phyloP scores from a whole-genome alignment of 2,113 vertebrate genomes.

The Paratilapia polleni region DNA sequence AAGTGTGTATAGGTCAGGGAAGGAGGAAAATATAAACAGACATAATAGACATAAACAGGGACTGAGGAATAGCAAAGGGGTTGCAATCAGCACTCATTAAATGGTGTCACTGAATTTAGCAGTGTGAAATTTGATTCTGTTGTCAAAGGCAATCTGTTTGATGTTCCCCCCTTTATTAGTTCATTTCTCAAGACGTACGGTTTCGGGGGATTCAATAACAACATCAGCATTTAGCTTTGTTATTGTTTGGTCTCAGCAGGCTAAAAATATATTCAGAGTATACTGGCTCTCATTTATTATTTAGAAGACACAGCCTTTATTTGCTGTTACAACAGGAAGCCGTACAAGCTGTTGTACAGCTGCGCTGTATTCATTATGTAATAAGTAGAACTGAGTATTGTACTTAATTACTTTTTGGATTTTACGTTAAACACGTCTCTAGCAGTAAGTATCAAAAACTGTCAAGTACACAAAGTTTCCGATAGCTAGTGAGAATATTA shows the following conservation, averaged over 20 bases:
- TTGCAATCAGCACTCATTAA: conserved; percentile 51
- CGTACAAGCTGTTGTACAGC: conserved; percentile 18
- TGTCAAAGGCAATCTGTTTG: conserved; percentile 43
- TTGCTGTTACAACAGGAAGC: conserved; percentile 11
- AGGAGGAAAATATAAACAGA: conserved; percentile 6
- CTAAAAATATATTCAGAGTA: conserved; percentile 20
- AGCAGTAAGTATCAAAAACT: background rate
- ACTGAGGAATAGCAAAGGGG: conserved; percentile 13
- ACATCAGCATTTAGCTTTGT: conserved; percentile 47
- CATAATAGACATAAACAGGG: background rate
- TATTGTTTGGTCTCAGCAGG: conserved; percentile 44
- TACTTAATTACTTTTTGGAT: background rate
- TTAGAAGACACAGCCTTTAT: conserved; percentile 22
- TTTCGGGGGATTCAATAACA: conserved; percentile 39
- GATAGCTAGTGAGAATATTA: background rate
- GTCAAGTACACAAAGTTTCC: background rate
- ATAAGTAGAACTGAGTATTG: background rate
- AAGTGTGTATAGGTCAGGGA: background rate
- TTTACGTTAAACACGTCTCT: background rate
- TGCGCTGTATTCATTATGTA: conserved; percentile 7
- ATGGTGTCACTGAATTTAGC: conserved; percentile 37
- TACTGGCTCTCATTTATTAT: conserved; percentile 40
- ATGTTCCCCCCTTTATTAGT: conserved; percentile 37
- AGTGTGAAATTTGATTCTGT: conserved; percentile 36
- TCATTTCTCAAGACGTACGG: conserved; percentile 38